Evolutionary conservation across 2,888 invertebrate genomes (phyloP), one percentile per base, ranked within the genome.

Genomic region (Hydriomena furcata): DNA sequence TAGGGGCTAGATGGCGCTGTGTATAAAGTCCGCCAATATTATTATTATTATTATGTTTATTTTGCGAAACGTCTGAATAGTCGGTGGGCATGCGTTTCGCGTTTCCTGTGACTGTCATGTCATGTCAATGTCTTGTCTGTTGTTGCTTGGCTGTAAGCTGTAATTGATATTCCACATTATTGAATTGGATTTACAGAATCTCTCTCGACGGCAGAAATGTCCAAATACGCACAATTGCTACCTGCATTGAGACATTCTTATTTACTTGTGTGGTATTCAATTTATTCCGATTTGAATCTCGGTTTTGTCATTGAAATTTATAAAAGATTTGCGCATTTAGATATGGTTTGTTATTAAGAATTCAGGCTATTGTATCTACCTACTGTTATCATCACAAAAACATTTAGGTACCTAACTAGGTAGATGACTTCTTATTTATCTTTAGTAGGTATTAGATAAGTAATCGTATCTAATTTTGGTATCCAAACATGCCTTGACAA

Each of bases 401-500:
- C n/a, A n/a, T 17, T 17, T 17, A 3, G 17, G 17, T 17, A 17
- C 4, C 17, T 17, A 17, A 2, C 17, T 4, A 17, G n/a, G n/a
- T n/a, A n/a, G n/a, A n/a, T n/a, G n/a, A 2, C 17, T 17, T 17
- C 17, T 17, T 3, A 17, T 17, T 30, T 31, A 21, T 40, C 25
- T 27, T 0, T 12, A 23, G 17, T 17, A 17, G 17, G 23, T 10
- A 21, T 30, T 12, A 23, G 21, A 23, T 30, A 38, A 28, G n/a
- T n/a, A n/a, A n/a, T n/a, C n/a, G n/a, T n/a, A 21, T 13, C 21
- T 12, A 13, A 36, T 7, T 49, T 25, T 30, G 43, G 41, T 46
- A 52, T 45, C 52, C 58, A 59, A 55, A 58, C 54, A 60, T 55
- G 57, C 57, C 55, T 57, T 58, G 43, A 51, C 52, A 55, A 8